phyloP scores from a whole-genome alignment of 2,797 vertebrate species.

The Danio kyathit region DNA sequence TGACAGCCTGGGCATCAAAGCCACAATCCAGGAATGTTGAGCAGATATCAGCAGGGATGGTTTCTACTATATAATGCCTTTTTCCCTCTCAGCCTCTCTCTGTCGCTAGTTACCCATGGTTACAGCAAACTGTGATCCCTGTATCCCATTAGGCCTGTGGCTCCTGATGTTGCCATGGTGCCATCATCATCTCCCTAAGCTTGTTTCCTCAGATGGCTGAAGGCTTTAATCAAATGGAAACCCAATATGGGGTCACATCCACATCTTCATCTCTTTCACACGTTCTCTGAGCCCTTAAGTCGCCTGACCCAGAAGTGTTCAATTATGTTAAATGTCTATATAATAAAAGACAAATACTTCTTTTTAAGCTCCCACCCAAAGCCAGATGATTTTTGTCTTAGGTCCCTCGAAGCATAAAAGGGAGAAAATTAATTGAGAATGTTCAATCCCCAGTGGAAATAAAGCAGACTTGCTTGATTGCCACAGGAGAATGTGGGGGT shows the following conservation, averaged over 20 bases:
- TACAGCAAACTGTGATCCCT: conserved; percentile 47
- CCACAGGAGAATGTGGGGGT: conserved; percentile 24
- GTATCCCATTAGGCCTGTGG: conserved; percentile 44
- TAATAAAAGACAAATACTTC: conserved; percentile 37
- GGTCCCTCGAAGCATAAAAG: conserved; percentile 33
- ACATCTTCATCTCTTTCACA: conserved; percentile 40
- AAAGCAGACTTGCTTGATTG: conserved; percentile 41
- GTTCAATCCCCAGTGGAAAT: conserved; percentile 51
- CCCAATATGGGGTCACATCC: conserved; percentile 51
- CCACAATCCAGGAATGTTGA: conserved; percentile 15
- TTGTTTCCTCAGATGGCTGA: conserved; percentile 58
- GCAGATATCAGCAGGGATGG: conserved; percentile 22
- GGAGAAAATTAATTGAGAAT: conserved; percentile 52
- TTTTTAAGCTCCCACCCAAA: conserved; percentile 14
- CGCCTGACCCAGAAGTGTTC: conserved; percentile 39
- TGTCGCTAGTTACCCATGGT: conserved; percentile 55
- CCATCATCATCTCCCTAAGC: conserved; percentile 57
- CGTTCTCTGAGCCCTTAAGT: conserved; percentile 27
- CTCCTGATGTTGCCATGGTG: conserved; percentile 57
- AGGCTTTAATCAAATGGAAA: conserved; percentile 62
- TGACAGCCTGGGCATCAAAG: conserved; percentile 12
- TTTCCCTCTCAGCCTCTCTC: conserved; percentile 20
- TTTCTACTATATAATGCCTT: conserved; percentile 23
- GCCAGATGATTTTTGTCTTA: conserved; percentile 41
- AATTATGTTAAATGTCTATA: conserved; percentile 44